These are phyloP conservation scores for Bos taurus DNA, from an alignment of 2,113 vertebrate species.

Conservation along the genomic window DNA sequence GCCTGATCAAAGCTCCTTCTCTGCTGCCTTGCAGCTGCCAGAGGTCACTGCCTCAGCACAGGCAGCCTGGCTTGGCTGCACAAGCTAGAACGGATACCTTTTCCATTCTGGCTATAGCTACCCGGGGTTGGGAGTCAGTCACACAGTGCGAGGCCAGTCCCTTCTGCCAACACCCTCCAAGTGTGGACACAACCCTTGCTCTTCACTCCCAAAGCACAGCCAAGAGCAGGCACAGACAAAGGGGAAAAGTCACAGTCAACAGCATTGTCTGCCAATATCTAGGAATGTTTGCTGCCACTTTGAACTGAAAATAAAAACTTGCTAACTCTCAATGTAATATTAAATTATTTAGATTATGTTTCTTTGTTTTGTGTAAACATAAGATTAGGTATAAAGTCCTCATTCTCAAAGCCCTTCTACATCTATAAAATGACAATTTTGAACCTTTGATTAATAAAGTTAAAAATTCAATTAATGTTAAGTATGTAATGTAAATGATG, in stretches of 20 bases:
- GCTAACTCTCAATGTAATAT: background rate
- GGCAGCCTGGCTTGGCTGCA: background rate
- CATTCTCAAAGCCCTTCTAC: background rate
- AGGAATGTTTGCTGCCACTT: background rate
- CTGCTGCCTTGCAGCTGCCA: background rate
- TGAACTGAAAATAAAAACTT: conserved; percentile 3
- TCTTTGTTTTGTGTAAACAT: background rate
- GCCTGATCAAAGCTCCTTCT: background rate
- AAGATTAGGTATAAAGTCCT: background rate
- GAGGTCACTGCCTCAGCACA: background rate
- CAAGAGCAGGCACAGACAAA: conserved; percentile 23
- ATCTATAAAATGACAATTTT: background rate
- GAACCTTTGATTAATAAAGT: conserved; percentile 18
- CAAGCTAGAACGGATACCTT: background rate
- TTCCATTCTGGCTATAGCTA: conserved; percentile 21
- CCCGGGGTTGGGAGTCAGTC: background rate
- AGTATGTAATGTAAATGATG: background rate
- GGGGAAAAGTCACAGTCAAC: background rate
- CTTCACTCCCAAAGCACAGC: background rate
- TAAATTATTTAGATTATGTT: conserved; percentile 42
- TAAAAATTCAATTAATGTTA: conserved; percentile 9
- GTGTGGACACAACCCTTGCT: background rate
- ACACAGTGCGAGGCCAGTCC: background rate
- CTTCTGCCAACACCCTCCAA: conserved; percentile 30
- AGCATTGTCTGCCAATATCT: background rate